phyloP scores from a whole-genome alignment of 2,888 invertebrate species.

The Drosophila borborema region DNA sequence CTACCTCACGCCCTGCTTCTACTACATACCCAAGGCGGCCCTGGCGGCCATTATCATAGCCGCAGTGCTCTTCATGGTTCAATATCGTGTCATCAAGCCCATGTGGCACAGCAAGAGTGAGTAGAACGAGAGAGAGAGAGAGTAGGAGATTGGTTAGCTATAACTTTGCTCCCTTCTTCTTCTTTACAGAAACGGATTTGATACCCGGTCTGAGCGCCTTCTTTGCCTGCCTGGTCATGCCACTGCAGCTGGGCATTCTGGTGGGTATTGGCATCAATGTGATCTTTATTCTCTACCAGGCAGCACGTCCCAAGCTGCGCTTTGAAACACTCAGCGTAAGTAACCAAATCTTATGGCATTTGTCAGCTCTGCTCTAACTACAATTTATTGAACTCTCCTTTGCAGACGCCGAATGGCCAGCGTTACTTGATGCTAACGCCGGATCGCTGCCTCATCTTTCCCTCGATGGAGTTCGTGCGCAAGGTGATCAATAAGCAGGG shows the following conservation, averaged over 20 bases:
- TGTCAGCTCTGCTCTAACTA: neutral
- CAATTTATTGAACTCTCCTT: neutral
- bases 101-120: constrained; percentile 96
- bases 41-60: constrained; percentile 96
- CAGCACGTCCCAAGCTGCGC: constrained; percentile 93
- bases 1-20: constrained; percentile 95
- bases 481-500: constrained; percentile 94
- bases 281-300: constrained; percentile 94
- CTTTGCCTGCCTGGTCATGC: constrained; percentile 92
- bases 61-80: constrained; percentile 96
- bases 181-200: constrained; percentile 91
- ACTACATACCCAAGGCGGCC: constrained; percentile 93
- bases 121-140: constrained; percentile 77
- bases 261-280: constrained; percentile 93
- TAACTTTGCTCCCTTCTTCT: neutral
- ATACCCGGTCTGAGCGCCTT: constrained; percentile 94
- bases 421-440: constrained; percentile 94
- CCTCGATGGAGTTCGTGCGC: constrained; percentile 95
- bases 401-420: constrained; percentile 88
- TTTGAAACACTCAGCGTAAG: constrained; percentile 91
- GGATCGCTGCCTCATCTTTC: constrained; percentile 95
- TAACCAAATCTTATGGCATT: constrained; percentile 25
- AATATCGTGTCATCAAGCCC: constrained; percentile 93
- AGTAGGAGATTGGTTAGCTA: neutral
- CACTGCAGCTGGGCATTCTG: constrained; percentile 94